These are phyloP conservation scores for Otocyon megalotis DNA, from an alignment of 2,113 vertebrate species.

Conservation along the genomic window DNA sequence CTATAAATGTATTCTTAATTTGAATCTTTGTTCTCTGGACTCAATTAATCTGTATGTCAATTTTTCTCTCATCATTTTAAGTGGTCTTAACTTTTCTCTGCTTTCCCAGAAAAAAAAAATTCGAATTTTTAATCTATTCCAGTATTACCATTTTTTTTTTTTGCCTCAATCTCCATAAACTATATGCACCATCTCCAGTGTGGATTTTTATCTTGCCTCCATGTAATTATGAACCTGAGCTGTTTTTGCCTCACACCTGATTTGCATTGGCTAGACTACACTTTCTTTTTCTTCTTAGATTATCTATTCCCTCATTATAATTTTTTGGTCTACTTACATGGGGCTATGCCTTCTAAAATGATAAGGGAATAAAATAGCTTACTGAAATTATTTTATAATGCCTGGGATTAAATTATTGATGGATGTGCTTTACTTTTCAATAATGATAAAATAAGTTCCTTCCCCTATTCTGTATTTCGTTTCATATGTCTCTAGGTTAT, in stretches of 20 bases:
- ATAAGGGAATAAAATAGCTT: background rate
- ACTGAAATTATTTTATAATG: background rate
- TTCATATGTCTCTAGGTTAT: background rate
- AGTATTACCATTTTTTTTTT: background rate
- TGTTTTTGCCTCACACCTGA: background rate
- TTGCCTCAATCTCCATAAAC: background rate
- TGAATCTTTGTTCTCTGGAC: background rate
- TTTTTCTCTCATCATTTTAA: background rate
- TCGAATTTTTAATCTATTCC: background rate
- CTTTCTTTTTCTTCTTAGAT: background rate
- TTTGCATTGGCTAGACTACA: background rate
- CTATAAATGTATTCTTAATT: background rate
- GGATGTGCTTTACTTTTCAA: background rate
- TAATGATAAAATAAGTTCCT: background rate
- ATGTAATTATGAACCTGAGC: background rate
- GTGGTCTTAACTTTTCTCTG: background rate
- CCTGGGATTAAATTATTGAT: background rate
- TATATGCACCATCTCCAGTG: background rate
- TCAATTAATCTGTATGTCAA: rapidly evolving
- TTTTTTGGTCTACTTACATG: background rate
- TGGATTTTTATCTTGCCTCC: background rate
- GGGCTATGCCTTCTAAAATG: background rate
- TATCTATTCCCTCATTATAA: background rate
- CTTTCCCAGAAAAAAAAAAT: background rate
- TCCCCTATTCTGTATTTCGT: background rate